Conservation (phyloP, 2,113 vertebrate genomes). For the Psammodynastes pulverulentus region DNA sequence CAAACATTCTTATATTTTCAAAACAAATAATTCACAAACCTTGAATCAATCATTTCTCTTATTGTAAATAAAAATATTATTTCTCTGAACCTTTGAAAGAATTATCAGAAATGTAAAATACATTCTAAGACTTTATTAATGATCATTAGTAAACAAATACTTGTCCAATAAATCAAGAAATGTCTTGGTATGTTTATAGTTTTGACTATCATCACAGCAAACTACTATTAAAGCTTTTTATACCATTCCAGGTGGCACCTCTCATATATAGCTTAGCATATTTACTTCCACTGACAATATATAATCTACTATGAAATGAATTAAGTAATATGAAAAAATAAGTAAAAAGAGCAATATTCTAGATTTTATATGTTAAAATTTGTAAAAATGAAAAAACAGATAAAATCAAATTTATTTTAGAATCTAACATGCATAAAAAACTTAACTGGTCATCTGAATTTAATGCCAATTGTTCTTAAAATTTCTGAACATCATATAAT, state of each 20-base stretch:
- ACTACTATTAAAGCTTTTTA: not conserved
- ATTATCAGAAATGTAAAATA: not conserved
- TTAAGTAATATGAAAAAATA: not conserved
- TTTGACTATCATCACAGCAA: not conserved
- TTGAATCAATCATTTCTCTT: not conserved
- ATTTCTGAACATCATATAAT: not conserved
- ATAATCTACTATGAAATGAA: not conserved
- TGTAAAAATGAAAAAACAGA: not conserved
- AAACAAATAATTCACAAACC: not conserved
- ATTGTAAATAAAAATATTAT: not conserved
- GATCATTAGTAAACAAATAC: conserved; percentile 9
- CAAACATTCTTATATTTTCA: not conserved
- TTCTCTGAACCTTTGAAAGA: not conserved
- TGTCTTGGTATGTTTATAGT: not conserved
- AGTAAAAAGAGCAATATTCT: not conserved
- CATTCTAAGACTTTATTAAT: conserved; percentile 44
- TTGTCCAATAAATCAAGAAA: conserved; percentile 1
- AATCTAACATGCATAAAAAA: not conserved
- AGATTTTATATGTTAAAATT: not conserved
- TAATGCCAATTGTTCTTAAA: not conserved
- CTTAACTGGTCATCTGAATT: not conserved
- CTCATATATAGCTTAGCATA: not conserved
- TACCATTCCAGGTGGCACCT: not conserved
- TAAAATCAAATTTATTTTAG: not conserved
- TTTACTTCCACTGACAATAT: not conserved